Percentiles rank a stretch among this genome's conserved stretches.
Conservation (phyloP, 2,888 invertebrate genomes). For the Herminia tarsipennalis region DNA sequence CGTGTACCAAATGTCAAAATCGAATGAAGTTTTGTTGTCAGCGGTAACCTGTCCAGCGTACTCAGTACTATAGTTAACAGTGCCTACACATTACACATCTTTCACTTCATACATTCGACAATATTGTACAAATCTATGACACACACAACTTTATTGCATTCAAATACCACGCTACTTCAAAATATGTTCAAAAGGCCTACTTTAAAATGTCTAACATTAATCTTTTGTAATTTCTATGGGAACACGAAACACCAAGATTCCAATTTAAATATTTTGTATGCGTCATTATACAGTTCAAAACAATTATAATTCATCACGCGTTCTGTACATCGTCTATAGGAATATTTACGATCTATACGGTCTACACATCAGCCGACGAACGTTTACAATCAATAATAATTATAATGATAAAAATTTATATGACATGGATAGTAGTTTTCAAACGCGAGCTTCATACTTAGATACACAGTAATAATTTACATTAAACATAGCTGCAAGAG, state of each 20-base stretch:
- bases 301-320: constrained; percentile 43
- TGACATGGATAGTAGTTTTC: constrained; percentile 63
- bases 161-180: constrained; percentile 76
- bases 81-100: too few relatives aligned
- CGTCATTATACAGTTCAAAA: constrained; percentile 45
- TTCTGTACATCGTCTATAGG: constrained; percentile 43
- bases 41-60: too few relatives aligned
- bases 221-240: constrained; percentile 60
- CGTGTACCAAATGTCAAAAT: too few relatives aligned
- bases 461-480: constrained; percentile 79
- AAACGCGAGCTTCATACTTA: constrained; percentile 64
- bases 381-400: constrained; percentile 48
- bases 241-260: constrained; percentile 66
- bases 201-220: constrained; percentile 55
- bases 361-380: constrained; percentile 49
- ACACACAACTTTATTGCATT: constrained; percentile 74
- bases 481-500: constrained; percentile 73
- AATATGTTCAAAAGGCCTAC: constrained; percentile 78
- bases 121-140: constrained; percentile 47
- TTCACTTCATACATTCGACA: too few relatives aligned
- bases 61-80: too few relatives aligned
- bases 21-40: too few relatives aligned
- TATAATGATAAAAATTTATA: constrained; percentile 54
- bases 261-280: constrained; percentile 45
- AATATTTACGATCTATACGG: constrained; percentile 32